Conservation (phyloP, 2,797 vertebrate species). For the Heliangelus exortis region DNA sequence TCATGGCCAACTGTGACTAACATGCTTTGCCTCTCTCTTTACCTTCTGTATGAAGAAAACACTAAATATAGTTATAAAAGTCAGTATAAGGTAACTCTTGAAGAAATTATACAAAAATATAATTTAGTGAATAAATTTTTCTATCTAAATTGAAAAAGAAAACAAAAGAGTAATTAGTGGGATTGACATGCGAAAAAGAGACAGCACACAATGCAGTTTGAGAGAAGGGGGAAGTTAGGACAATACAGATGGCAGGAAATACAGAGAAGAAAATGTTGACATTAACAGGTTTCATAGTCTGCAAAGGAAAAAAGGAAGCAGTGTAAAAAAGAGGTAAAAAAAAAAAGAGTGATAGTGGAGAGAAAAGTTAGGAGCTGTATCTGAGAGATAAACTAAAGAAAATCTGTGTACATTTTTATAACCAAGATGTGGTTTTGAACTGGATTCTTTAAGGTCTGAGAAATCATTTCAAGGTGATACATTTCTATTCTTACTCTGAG, state of each 20-base stretch:
- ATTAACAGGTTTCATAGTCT: background rate
- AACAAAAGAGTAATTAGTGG: background rate
- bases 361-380: background rate
- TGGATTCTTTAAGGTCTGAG: background rate
- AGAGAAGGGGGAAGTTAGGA: background rate
- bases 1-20: background rate
- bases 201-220: background rate
- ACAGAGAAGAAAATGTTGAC: background rate
- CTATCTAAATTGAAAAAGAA: background rate
- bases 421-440: background rate
- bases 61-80: background rate
- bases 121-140: constrained; percentile 23
- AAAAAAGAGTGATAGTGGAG: background rate
- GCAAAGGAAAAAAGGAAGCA: background rate
- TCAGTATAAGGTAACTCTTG: constrained; percentile 16
- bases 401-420: background rate
- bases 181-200: background rate
- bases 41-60: background rate
- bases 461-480: background rate
- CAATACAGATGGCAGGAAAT: constrained; percentile 8
- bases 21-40: background rate
- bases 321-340: background rate
- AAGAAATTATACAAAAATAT: background rate
- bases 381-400: background rate
- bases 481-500: background rate